Base-by-base conservation (phyloP, 2,888 invertebrate genomes). In the Clusia tigrina region DNA sequence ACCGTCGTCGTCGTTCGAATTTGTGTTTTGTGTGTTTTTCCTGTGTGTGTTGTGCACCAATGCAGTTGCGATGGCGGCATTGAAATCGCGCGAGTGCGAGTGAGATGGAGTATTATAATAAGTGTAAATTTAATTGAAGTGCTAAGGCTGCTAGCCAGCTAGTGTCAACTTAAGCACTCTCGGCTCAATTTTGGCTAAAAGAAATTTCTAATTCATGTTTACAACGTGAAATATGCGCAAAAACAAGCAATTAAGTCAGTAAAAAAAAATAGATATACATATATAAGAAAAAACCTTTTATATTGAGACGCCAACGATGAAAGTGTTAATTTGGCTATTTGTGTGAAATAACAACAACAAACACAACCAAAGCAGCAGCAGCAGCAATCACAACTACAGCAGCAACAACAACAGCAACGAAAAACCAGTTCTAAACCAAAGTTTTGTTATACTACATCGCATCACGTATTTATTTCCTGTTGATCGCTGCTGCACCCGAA, bases 181-280 rank as follows among this genome's bases (percentile, higher is more conserved):
- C 70, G 73, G 74, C 74, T 69, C 69, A 74, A 74, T 71, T 67
- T 12, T 15, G 18, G 32, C 37, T 32, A 37, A 46, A 15, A 15
- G 3, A n/a, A 17, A 9, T n/a, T 46, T 42, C 10, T 9, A 24
- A 24, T 46, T 46, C 42, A 46, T n/a, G n/a, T 1, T 20, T 18
- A 23, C 2, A 22, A 37, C 15, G 20, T n/a, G 25, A 20, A 20
- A 25, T n/a, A 10, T 5, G 20, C 3, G 22, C 23, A 56, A 56
- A 38, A 15, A 38, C 18, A 9, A 37, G 37, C 9, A 38, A 46
- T 20, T n/a, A n/a, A n/a, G n/a, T n/a, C n/a, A 46, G n/a, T 18
- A 2, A 32, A 57, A 23, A 17, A n/a, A 20, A 17, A 2, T n/a
- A 24, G 26, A 25, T 24, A 9, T n/a, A n/a, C n/a, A 6, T 12